A percentile compares a stretch with the other conserved stretches of the same genome.
Conservation (phyloP, 2,113 vertebrate genomes). For the Rhipidura dahli region DNA sequence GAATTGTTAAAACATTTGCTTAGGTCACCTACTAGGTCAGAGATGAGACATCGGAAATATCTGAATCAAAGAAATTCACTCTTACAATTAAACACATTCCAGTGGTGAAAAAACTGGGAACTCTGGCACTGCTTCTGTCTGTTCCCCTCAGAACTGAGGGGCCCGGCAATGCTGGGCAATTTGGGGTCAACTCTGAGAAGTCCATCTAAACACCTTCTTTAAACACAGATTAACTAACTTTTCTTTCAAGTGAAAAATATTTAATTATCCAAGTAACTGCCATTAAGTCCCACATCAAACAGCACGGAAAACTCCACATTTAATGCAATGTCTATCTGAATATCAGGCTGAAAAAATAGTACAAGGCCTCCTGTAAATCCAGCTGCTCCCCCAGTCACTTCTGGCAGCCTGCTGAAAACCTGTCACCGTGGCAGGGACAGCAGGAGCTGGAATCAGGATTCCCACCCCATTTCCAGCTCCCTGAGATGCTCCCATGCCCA, state of each 20-base stretch:
- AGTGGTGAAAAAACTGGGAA: neutral
- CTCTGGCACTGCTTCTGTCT: neutral
- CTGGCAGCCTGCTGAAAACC: neutral
- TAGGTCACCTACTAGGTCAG: neutral
- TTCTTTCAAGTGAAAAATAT: neutral
- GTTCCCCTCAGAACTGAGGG: neutral
- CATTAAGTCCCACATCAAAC: neutral
- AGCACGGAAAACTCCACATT: fast-evolving
- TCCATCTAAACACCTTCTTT: neutral
- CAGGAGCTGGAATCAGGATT: no score
- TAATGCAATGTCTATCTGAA: fast-evolving
- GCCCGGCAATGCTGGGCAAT: neutral
- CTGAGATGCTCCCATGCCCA: fast-evolving
- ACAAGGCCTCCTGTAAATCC: neutral
- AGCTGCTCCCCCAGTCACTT: neutral
- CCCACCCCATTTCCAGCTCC: neutral
- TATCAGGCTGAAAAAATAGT: neutral
- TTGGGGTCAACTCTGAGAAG: neutral
- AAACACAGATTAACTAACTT: neutral
- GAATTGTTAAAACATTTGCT: fast-evolving
- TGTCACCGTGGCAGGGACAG: no score
- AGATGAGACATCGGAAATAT: neutral
- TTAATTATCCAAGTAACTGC: neutral
- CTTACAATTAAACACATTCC: neutral
- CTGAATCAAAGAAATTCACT: no score